Percentiles rank a stretch among this genome's conserved stretches.
Evolutionary conservation across 2,113 vertebrate genomes (phyloP).

Genomic region (Oncorhynchus gorbuscha): DNA sequence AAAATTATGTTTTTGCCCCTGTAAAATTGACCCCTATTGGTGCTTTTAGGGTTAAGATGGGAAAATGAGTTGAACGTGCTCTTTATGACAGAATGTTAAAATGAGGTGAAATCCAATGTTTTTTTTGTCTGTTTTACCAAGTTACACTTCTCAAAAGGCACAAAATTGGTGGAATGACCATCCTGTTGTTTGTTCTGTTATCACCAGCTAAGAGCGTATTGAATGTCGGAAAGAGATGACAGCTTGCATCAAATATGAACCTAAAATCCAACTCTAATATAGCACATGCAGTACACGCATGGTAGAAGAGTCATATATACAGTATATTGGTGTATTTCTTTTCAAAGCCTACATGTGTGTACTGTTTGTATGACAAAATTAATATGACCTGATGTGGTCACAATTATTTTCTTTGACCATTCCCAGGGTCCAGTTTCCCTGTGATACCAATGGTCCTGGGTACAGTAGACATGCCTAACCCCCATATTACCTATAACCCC

Average conservation of each 20-base stretch:
- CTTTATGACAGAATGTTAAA: too few relatives aligned
- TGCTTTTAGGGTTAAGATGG: too few relatives aligned
- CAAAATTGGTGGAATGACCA: too few relatives aligned
- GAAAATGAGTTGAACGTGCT: too few relatives aligned
- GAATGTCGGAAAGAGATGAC: slow-evolving; percentile 50
- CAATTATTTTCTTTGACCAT: not conserved
- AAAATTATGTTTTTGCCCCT: too few relatives aligned
- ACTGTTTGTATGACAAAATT: not conserved
- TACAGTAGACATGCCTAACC: not conserved
- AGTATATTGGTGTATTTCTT: not conserved
- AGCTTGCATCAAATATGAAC: slow-evolving; percentile 60
- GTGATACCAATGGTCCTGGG: not conserved
- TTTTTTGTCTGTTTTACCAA: too few relatives aligned
- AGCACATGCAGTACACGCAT: slow-evolving; percentile 21
- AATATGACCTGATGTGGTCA: not conserved
- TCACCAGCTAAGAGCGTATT: slow-evolving; percentile 53
- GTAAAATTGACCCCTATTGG: too few relatives aligned
- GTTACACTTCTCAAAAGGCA: too few relatives aligned
- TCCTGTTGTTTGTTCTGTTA: slow-evolving; percentile 61
- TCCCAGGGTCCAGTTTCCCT: not conserved
- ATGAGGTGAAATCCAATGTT: too few relatives aligned
- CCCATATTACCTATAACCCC: too few relatives aligned
- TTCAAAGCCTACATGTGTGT: not conserved
- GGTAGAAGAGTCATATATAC: too few relatives aligned
- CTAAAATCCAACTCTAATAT: slow-evolving; percentile 13